These are phyloP conservation scores for Gallinago media DNA, from an alignment of 2,113 vertebrate genomes.

Conservation along the genomic window DNA sequence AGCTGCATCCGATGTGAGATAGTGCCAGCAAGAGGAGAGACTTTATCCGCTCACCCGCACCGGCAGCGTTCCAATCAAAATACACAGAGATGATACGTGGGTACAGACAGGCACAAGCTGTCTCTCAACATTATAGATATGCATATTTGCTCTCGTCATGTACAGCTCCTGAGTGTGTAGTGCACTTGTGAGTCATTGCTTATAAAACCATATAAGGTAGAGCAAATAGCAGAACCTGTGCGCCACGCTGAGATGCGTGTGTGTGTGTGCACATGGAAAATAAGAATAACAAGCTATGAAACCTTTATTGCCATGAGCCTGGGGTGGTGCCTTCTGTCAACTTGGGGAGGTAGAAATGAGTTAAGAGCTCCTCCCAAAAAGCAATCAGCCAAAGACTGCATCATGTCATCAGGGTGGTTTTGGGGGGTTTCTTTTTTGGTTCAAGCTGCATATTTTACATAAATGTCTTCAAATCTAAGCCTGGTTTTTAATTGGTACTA, in stretches of 20 bases:
- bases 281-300: neutral
- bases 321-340: neutral
- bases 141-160: neutral
- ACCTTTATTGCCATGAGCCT: neutral
- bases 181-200: slow-evolving; percentile 11
- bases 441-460: neutral
- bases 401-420: neutral
- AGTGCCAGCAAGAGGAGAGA: slow-evolving; percentile 23
- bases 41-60: neutral
- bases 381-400: neutral
- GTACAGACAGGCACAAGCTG: slow-evolving; percentile 38
- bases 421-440: neutral
- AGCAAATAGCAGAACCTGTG: neutral
- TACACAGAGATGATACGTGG: neutral
- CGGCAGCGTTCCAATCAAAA: neutral
- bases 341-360: neutral
- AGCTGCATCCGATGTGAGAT: neutral
- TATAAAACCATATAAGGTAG: neutral
- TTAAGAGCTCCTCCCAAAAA: neutral
- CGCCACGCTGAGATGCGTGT: neutral
- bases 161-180: neutral
- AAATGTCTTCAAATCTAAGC: slow-evolving; percentile 22
- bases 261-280: neutral
- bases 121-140: neutral
- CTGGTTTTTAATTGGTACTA: slow-evolving; percentile 43